Base-by-base conservation (phyloP, 2,113 vertebrate species). In the Clarias macrocephalus region DNA sequence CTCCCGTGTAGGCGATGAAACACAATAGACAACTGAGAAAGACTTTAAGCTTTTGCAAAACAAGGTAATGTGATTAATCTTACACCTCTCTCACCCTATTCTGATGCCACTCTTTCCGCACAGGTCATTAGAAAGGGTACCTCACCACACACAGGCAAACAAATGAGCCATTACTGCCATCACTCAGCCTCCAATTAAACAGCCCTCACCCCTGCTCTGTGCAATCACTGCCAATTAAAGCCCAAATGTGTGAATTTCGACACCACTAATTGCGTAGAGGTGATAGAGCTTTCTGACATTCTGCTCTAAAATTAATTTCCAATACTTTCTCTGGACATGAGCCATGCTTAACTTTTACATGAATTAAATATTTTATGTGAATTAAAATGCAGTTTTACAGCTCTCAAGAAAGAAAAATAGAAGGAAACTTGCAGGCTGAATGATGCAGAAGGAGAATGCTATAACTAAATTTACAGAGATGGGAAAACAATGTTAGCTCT, bases 161-260 rank as follows among this genome's bases (percentile, higher is more conserved):
- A 90, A 91, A 90, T 87, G 73, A 92, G 89, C 86, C 89, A 89
- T 90, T 89, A 91, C 75, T 66, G 23, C 79, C 88, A 89, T 90
- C 84, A 88, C 79, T 91, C 90, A 89, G 90, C 68, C 89, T 86
- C 89, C 88, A 89, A 91, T 91, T 91, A 92, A 89, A 86, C 88
- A 89, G 83, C 84, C 84, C 79, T 77, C 84, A 87, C 86, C 88
- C 80, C 75, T 88, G 86, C 88, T 84, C 72, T 77, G 80, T 88
- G 83, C 88, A 89, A 89, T 90, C 89, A 89, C 70, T 88, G 90
- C 84, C 88, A 91, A 91, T 91, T 91, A 90, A 89, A 90, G 82
- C 77, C 63, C 81, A 90, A 77, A 88, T 87, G 86, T 88, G 88
- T 86, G 86, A 90, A 90, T 87, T 86, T 82, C 84, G 76, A 87